phyloP scores from a whole-genome alignment of 2,888 invertebrate species.

The Drosophila putrida region DNA sequence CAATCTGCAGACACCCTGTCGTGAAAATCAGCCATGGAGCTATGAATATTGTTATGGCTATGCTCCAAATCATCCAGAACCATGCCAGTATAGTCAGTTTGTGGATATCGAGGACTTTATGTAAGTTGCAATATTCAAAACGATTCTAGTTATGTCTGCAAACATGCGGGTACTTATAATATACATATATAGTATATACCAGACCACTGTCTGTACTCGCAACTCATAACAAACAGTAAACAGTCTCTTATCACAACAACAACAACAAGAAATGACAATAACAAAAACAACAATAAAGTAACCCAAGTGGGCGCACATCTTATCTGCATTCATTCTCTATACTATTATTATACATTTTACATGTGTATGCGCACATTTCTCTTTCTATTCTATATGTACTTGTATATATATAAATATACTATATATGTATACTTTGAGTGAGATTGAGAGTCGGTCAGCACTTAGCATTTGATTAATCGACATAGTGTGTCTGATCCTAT shows the following conservation, averaged over 20 bases:
- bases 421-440: conserved; percentile 3
- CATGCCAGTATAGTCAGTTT: conserved; percentile 89
- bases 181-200: background rate
- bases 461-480: conserved; percentile 20
- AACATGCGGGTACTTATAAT: background rate
- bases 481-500: conserved; percentile 5
- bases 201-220: conserved; percentile 11
- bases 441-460: conserved; percentile 11
- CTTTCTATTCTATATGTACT: conserved; percentile 16
- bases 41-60: conserved; percentile 89
- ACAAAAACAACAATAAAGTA: conserved; percentile 24
- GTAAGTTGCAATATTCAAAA: conserved; percentile 86
- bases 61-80: conserved; percentile 85
- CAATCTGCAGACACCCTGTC: conserved; percentile 85
- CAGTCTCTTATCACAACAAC: conserved; percentile 43
- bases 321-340: conserved; percentile 57
- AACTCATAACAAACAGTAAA: conserved; percentile 36
- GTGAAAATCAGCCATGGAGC: conserved; percentile 87
- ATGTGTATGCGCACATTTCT: conserved; percentile 32
- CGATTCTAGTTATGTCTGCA: background rate
- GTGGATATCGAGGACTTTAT: conserved; percentile 92
- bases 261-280: conserved; percentile 12
- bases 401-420: background rate
- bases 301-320: conserved; percentile 41
- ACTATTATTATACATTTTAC: conserved; percentile 57